Percentiles rank a stretch among this genome's conserved stretches.
phyloP scores from a whole-genome alignment of 2,797 vertebrate genomes.

The Anniella stebbinsi region DNA sequence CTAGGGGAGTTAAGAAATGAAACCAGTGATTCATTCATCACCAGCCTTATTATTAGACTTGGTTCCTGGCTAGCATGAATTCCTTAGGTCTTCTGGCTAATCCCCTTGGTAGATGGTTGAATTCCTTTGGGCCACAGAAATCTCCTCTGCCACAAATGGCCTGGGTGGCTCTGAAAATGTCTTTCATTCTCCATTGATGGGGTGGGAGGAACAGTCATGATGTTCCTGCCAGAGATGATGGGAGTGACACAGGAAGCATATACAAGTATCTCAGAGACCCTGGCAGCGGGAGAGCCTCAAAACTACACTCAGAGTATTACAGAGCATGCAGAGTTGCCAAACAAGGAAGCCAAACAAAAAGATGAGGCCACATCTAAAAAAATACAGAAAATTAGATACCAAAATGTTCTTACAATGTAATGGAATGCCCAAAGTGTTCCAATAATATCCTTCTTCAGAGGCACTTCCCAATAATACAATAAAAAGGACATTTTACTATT shows the following conservation, averaged over 20 bases:
- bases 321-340: neutral
- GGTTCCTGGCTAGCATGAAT: neutral
- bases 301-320: neutral
- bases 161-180: neutral
- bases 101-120: neutral
- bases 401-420: no score
- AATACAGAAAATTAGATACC: no score
- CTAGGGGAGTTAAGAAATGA: constrained; percentile 69
- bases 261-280: neutral
- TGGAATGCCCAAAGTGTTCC: no score
- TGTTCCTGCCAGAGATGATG: neutral
- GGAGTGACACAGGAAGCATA: neutral
- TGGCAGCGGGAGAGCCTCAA: no score
- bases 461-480: no score
- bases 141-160: neutral
- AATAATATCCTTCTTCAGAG: no score
- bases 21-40: neutral
- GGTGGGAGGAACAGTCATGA: neutral
- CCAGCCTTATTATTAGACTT: neutral
- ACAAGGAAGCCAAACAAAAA: no score
- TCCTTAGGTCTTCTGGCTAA: neutral
- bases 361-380: no score
- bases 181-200: neutral
- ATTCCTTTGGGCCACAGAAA: neutral
- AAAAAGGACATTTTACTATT: no score